Conservation (phyloP, 2,113 vertebrate species). For the Ardeotis arabs region DNA sequence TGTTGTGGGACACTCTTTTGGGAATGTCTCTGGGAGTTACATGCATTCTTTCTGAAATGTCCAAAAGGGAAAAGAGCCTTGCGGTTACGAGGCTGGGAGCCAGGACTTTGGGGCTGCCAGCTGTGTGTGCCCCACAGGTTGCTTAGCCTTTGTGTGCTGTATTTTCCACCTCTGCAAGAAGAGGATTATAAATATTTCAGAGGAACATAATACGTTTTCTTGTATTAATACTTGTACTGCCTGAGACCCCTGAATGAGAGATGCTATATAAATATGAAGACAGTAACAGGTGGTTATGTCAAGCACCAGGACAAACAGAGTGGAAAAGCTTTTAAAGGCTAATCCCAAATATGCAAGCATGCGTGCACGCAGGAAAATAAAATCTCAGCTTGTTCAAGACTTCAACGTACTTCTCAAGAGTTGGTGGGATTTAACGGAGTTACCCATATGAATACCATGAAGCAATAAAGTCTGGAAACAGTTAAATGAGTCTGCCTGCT, state of each 20-base stretch:
- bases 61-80: background rate
- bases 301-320: background rate
- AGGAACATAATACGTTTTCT: background rate
- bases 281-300: background rate
- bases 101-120: background rate
- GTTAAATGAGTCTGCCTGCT: background rate
- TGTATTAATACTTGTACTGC: background rate
- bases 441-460: background rate
- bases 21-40: background rate
- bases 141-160: background rate
- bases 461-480: background rate
- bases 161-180: background rate
- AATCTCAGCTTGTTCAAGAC: background rate
- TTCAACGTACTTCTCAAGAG: background rate
- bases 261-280: background rate
- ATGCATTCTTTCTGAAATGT: background rate
- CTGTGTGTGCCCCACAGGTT: background rate
- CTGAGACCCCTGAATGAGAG: background rate
- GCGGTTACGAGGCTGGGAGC: background rate
- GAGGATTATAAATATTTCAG: background rate
- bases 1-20: background rate
- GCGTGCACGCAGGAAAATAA: background rate
- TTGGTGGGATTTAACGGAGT: background rate
- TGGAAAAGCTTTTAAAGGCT: background rate
- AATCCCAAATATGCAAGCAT: fast-evolving